Conservation (phyloP, 2,113 vertebrate genomes). For the Eretmochelys imbricata region DNA sequence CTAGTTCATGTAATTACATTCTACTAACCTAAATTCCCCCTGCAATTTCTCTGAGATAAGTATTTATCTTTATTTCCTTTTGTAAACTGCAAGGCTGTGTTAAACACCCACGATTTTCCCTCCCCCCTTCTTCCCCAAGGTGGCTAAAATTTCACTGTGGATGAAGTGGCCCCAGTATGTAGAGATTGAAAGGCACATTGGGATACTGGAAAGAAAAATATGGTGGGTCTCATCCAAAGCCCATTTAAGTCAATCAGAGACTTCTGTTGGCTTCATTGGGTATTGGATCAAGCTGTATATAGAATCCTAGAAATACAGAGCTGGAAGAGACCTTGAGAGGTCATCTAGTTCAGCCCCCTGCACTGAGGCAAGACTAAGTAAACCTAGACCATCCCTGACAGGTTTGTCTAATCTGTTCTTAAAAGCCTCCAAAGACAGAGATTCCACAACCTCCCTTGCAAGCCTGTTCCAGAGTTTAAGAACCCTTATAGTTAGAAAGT, state of each 20-base stretch:
- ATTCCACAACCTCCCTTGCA: neutral
- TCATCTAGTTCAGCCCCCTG: neutral
- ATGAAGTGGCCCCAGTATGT: neutral
- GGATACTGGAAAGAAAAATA: neutral
- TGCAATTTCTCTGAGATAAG: neutral
- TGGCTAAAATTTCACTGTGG: neutral
- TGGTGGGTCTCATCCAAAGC: neutral
- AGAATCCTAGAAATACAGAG: neutral
- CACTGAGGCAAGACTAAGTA: neutral
- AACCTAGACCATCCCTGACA: neutral
- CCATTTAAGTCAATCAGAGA: neutral
- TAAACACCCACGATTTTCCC: slow-evolving; percentile 56
- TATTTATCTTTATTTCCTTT: slow-evolving; percentile 38
- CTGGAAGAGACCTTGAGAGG: neutral
- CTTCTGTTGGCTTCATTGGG: neutral
- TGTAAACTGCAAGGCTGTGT: slow-evolving; percentile 5
- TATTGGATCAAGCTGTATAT: neutral
- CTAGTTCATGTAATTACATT: neutral
- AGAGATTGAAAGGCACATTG: neutral
- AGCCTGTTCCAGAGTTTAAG: neutral
- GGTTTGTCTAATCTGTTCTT: neutral
- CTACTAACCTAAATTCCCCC: slow-evolving; percentile 12
- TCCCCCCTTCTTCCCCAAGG: neutral
- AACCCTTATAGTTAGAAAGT: neutral
- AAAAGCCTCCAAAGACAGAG: neutral